Evolutionary conservation across 2,797 vertebrate species (phyloP).

Genomic region (Oceanodroma leucorhoa): DNA sequence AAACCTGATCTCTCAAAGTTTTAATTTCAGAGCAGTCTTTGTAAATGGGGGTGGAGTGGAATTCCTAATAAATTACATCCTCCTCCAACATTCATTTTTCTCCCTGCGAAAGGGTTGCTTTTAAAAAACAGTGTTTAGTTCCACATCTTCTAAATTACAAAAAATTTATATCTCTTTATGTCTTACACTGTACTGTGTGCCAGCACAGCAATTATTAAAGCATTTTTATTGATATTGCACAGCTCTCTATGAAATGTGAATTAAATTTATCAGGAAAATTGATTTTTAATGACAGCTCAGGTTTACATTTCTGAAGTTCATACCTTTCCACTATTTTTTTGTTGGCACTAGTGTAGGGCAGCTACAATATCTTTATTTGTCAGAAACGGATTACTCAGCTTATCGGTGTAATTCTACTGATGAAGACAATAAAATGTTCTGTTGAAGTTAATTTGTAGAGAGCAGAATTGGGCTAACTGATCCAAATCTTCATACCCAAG

Average conservation of each 20-base stretch:
- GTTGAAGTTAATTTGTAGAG: not conserved
- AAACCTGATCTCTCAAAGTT: constrained; percentile 53
- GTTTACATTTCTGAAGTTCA: constrained; percentile 68
- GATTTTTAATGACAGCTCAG: constrained; percentile 72
- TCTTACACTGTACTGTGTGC: constrained; percentile 38
- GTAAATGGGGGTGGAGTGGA: constrained; percentile 13
- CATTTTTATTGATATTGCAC: constrained; percentile 68
- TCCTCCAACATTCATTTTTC: constrained; percentile 24
- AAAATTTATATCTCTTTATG: constrained; percentile 53
- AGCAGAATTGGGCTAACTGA: not conserved
- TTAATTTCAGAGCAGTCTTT: constrained; percentile 56
- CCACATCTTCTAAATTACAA: constrained; percentile 53
- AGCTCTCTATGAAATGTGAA: constrained; percentile 54
- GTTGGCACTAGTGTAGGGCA: not conserved
- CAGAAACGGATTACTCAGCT: not conserved
- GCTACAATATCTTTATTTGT: constrained; percentile 7
- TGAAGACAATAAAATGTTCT: not conserved
- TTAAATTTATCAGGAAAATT: constrained; percentile 72
- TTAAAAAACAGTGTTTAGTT: constrained; percentile 33
- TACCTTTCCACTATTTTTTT: constrained; percentile 23
- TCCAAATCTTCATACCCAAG: not conserved
- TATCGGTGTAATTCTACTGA: not conserved
- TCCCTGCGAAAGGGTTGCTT: constrained; percentile 20
- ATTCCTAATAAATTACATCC: constrained; percentile 57
- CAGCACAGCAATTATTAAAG: constrained; percentile 66